Evolutionary conservation across 2,888 invertebrate species (phyloP), one percentile per base, ranked within the genome.

Genomic region (Chrysodeixis includens): DNA sequence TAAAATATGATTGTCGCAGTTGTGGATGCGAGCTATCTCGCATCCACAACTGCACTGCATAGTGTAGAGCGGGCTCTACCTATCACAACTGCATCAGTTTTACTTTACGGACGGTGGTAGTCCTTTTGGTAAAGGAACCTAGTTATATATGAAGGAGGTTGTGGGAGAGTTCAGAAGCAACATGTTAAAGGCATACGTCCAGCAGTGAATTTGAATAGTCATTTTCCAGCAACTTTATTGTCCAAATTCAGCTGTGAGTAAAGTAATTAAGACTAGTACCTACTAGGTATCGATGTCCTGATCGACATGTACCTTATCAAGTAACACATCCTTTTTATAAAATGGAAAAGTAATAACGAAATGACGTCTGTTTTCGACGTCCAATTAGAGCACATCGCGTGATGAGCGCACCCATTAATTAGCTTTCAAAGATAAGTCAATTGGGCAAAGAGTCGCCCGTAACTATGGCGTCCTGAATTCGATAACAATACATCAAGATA

Each of bases 401-500:
- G 93, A 90, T 91, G 89, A 84, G 83, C 88, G 72, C 86, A 79
- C 86, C 92, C 89, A 91, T 90, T 93, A 92, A 91, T 93, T 92
- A 92, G 90, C 88, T 88, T 83, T 82, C 88, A 91, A 91, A 94
- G 93, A 93, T 94, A 94, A 93, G 92, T 90, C 93, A 93, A 94
- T 94, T 94, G 93, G 89, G 80, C 86, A 86, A 88, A 88, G 86
- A 87, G 88, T 85, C 82, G 84, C 85, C 84, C 85, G 83, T 78
- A 81, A 82, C 81, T 79, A 82, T 80, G 81, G 82, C 85, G 88
- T 85, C 86, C 91, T 89, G 87, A 92, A 93, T 92, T 90, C 92
- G 92, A 92, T 93, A 93, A 90, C 90, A 88, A 89, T 93, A 91
- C 90, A 91, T 92, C 92, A 87, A 93, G 94, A 94, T 94, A 94